Base-by-base conservation (phyloP, 2,888 invertebrate genomes). In the Noctua pronuba region DNA sequence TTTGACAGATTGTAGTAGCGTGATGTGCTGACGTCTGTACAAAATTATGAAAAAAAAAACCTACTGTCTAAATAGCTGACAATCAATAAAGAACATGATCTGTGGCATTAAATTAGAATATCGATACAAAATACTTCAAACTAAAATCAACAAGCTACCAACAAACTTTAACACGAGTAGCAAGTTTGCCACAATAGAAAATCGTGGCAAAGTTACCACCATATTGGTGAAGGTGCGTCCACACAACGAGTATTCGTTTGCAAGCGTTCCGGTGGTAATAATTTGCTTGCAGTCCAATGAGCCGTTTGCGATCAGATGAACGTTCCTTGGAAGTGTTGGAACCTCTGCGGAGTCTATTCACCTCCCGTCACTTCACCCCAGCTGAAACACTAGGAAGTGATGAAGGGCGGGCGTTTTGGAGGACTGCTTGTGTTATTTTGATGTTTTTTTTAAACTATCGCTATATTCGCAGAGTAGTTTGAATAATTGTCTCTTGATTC, bases 191-290 rank as follows among this genome's bases (percentile, higher is more conserved):
- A 76, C 79, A 80, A 75, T 46, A 18, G 3, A 24, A 2, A 3
- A 16, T 82, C 82, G 68, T 68, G 68, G 41, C 28, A 28, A 77
- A 69, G 46, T 82, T 68, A 55, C 67, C 46, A 64, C 76, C n/a
- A n/a, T 18, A 13, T 52, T 24, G 8, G 1, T 31, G 46, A 55
- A 64, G 7, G 18, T 41, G 35, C 24, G 35, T 52, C 28, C 62
- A 44, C 38, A 62, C n/a, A 13, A 35, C 21, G 31, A 71, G 10
- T 10, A 44, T 80, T 44, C 11, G 18, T 24, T 71, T 21, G 21
- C 21, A 7, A 64, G 16, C 16, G n/a, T 41, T 49, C 35, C 41
- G 18, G 13, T 38, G 11, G 18, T 49, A 13, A n/a, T 2, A 11
- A 31, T 44, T 31, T 18, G 5, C 44, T 49, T 18, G 18, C 18